Evolutionary conservation across 2,797 vertebrate genomes (phyloP), one percentile per base, ranked within the genome.

Genomic region (Lophius americanus): DNA sequence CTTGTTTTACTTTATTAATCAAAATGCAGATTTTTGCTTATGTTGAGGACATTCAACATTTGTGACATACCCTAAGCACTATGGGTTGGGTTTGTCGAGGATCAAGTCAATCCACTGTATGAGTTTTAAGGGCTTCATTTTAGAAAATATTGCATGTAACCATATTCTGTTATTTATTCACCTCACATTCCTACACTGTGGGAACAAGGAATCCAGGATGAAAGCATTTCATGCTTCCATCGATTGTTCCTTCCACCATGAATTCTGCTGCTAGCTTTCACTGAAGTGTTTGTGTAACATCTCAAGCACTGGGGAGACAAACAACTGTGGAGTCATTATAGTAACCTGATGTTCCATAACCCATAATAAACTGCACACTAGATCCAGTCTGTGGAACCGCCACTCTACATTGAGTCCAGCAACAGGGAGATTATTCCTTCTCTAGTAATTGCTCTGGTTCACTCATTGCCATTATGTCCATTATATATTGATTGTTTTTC

Each of bases 271-370:
- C 76, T 44, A 79, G 85, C 83, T 80, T 82, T 70, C 51, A 78
- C 60, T 69, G 37, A 73, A 81, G 71, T 70, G 79, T 85, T 85
- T 84, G 62, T 78, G 81, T 86, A 51, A 75, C 81, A 77, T 79
- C 70, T 81, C 67, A 68, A 79, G 70, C 70, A 43, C 62, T 54
- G 71, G 75, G 62, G 82, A 85, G 81, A 77, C 65, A 80, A 75
- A 65, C 82, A 65, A 52, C 65, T 69, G 60, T 51, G 47, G 74
- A 87, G 69, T 84, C 64, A 68, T 79, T 62, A 69, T 47, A 83
- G 74, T 80, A 84, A 76, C 78, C 81, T 65, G 59, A 56, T 71
- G 82, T 76, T 83, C 74, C 71, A 83, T 86, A 88, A 88, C 89
- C 75, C 63, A 65, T 83, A 85, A 84, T 85, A 55, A 86, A 79